A percentile compares a stretch with the other conserved stretches of the same genome.
Conservation (phyloP, 2,113 vertebrate species). For the Hydrolagus affinis region DNA sequence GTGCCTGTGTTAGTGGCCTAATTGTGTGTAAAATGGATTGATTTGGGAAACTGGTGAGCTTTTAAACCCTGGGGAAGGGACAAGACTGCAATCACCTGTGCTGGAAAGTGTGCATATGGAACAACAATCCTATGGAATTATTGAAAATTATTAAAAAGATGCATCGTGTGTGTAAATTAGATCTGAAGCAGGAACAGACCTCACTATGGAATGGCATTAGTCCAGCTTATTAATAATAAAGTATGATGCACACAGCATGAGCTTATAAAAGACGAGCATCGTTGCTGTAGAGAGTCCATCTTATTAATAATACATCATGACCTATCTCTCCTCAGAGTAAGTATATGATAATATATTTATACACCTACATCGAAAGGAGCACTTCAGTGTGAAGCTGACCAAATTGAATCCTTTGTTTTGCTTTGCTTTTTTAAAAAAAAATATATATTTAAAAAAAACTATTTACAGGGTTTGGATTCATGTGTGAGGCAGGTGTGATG, state of each 20-base stretch:
- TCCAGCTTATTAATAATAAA: not conserved
- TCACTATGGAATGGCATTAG: not conserved
- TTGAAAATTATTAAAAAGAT: not conserved
- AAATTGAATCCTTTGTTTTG: not conserved
- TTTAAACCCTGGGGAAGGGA: not conserved
- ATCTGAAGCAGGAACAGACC: too few species aligned
- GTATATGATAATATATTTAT: conserved; percentile 2
- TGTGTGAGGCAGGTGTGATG: conserved; percentile 1
- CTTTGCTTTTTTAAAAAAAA: too few species aligned
- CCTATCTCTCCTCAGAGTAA: not conserved
- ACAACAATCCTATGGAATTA: not conserved
- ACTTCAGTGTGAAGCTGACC: not conserved
- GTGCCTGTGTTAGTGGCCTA: not conserved
- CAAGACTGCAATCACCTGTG: not conserved
- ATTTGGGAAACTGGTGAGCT: not conserved
- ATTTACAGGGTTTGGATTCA: not conserved
- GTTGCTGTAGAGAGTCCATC: not conserved
- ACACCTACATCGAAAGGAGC: not conserved
- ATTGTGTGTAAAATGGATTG: not conserved
- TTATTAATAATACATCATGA: not conserved
- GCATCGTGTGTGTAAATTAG: not conserved
- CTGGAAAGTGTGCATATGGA: not conserved
- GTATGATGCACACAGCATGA: not conserved
- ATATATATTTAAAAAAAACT: not conserved
- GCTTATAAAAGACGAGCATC: not conserved